Base-by-base conservation (phyloP, 2,113 vertebrate species). In the Chloebia gouldiae region DNA sequence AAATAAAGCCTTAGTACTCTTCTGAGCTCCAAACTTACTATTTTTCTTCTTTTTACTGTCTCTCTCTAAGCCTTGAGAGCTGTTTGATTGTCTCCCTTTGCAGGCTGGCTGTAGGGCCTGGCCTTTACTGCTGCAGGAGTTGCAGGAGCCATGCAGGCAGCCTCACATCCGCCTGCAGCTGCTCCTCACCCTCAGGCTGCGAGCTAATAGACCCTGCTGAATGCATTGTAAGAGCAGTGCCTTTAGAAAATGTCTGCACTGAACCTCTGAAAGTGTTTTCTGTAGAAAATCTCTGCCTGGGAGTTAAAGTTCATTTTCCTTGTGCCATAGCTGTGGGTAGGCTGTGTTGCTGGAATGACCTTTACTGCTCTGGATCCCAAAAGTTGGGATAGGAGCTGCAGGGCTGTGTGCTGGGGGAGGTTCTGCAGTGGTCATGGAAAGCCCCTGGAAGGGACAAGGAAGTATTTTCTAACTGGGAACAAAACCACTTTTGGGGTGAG, bases 301-400 rank as follows among this genome's bases (percentile, higher is more conserved):
- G 25, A 77, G 17, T 31, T 56, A 1, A 47, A 33, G 33, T 88
- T 86, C 7, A 5, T 88, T 91, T 80, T 63, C 30, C 42, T 91
- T 0, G 0, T 77, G 50, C 50, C 6, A 0, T 23, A 12, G 30
- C 1, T 73, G 42, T 35, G 47, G 22, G 9, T 14, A 14, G 61
- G 18, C 53, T 82, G 66, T 10, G 39, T 37, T 69, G 42, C 77
- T 51, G 31, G 33, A 60, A 21, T 21, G 39, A 42, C 22, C 33
- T 83, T 64, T 13, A 10, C 25, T 84, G 63, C 50, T 64, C 40
- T 44, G 63, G 19, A 5, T 75, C 24, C 20, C 24, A 49, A 70
- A 54, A 87, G 33, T 35, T 68, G 64, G n/a, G 39, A 15, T 17
- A 33, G 59, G 53, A 68, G 22, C 76, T 71, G 40, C 59, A 54